Percentiles rank a stretch among this genome's conserved stretches.
phyloP scores from a whole-genome alignment of 2,113 vertebrate species.

The Excalfactoria chinensis region DNA sequence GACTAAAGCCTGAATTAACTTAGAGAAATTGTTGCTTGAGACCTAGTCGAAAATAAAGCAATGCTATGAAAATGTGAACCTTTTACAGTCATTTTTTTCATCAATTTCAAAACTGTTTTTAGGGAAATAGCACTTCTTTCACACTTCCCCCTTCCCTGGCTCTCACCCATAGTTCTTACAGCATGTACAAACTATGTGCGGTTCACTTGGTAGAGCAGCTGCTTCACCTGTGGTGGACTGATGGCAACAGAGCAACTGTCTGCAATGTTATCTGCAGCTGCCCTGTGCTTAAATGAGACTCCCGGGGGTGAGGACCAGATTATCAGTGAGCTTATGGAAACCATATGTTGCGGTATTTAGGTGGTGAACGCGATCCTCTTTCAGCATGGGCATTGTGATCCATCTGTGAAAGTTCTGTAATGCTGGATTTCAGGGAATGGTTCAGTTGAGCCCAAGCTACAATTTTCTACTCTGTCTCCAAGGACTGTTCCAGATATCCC shows the following conservation, averaged over 20 bases:
- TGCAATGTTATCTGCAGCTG: not conserved
- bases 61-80: not conserved
- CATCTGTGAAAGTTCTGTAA: not conserved
- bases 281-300: not conserved
- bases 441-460: not conserved
- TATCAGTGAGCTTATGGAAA: not conserved
- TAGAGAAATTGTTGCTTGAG: not conserved
- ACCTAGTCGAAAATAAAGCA: conserved; percentile 7
- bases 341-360: not conserved
- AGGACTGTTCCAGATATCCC: not conserved
- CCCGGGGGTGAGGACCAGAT: not conserved
- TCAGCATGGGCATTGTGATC: not conserved
- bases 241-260: not conserved
- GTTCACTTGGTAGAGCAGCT: not conserved
- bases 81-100: not conserved
- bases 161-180: not conserved
- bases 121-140: not conserved
- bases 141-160: not conserved
- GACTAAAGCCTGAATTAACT: conserved; percentile 12
- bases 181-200: not conserved
- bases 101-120: not conserved
- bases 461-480: not conserved
- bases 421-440: not conserved
- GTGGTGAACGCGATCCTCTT: not conserved
- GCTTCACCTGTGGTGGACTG: not conserved